Conservation (phyloP, 2,797 vertebrate species). For the Dendrocincla tyrannina region DNA sequence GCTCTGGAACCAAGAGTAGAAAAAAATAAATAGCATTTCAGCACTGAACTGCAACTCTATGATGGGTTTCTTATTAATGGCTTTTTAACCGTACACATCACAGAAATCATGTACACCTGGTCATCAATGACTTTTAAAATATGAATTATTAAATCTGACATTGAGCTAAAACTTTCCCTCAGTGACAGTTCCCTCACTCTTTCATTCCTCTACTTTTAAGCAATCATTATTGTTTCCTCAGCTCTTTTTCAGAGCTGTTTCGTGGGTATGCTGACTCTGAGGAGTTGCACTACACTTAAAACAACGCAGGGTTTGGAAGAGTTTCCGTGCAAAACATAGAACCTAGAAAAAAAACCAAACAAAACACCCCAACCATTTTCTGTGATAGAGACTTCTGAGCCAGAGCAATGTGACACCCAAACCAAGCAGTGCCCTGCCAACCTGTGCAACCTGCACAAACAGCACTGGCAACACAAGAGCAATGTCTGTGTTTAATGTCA, state of each 20-base stretch:
- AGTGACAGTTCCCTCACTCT: neutral
- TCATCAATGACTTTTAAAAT: neutral
- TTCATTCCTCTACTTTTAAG: neutral
- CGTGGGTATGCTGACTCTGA: neutral
- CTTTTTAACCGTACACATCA: neutral
- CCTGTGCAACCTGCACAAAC: neutral
- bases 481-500: neutral
- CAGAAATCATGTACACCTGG: neutral
- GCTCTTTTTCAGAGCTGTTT: neutral
- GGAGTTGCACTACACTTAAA: neutral
- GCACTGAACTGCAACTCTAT: neutral
- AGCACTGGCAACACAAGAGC: neutral
- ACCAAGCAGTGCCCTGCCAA: neutral
- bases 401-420: neutral
- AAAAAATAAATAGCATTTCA: neutral
- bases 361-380: rapidly evolving
- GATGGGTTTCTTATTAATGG: rapidly evolving
- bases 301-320: rapidly evolving
- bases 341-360: neutral
- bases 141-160: neutral
- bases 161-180: neutral
- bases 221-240: neutral
- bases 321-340: neutral
- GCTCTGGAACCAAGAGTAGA: neutral
- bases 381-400: neutral